These are phyloP conservation scores for Acridotheres tristis DNA, from an alignment of 2,797 vertebrate species.

Conservation along the genomic window DNA sequence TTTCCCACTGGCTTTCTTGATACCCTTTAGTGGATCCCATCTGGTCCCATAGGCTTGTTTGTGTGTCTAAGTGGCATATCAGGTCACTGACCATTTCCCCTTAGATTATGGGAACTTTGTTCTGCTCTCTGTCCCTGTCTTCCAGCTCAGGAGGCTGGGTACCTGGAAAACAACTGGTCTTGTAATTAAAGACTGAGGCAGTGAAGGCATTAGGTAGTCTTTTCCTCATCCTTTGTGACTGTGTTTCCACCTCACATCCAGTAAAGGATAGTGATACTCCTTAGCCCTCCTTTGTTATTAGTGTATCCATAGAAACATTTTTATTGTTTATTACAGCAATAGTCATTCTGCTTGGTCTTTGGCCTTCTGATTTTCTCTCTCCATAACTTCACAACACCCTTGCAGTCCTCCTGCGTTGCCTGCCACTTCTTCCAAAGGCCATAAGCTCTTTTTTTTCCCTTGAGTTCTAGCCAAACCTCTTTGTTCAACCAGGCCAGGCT, in stretches of 20 bases:
- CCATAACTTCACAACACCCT: neutral
- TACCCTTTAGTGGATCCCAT: neutral
- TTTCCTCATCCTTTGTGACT: neutral
- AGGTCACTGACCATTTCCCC: neutral
- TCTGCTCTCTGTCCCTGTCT: neutral
- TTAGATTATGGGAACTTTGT: neutral
- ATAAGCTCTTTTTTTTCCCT: neutral
- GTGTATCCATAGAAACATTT: neutral
- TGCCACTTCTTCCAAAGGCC: neutral
- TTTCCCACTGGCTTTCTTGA: neutral
- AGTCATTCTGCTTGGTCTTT: neutral
- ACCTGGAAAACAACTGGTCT: neutral
- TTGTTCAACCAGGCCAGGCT: neutral
- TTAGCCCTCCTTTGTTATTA: neutral
- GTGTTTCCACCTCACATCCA: neutral
- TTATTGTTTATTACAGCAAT: neutral
- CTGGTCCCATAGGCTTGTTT: neutral
- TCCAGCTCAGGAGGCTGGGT: neutral
- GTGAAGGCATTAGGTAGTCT: neutral
- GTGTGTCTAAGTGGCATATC: neutral
- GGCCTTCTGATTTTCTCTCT: neutral
- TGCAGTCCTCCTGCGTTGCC: neutral
- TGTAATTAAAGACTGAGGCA: neutral
- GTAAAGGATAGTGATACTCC: neutral
- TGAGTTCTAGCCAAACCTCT: neutral